Conservation (phyloP, 2,797 vertebrate species). For the Melanotaenia pygmaea region DNA sequence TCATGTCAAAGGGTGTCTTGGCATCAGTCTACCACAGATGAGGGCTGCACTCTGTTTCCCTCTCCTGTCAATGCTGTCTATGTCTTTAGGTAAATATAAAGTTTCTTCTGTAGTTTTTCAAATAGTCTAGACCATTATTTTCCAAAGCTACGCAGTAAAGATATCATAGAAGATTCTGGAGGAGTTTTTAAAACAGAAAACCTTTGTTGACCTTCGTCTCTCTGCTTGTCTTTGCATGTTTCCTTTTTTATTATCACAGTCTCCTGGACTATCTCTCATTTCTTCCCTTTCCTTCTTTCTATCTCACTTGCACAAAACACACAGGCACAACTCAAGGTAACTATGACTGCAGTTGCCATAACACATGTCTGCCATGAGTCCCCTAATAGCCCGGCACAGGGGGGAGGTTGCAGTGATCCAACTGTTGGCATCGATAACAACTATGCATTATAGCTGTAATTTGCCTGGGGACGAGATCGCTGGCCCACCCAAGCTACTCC, state of each 20-base stretch:
- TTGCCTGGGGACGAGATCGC: slow-evolving; percentile 50
- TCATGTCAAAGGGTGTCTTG: slow-evolving; percentile 44
- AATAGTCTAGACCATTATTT: neutral
- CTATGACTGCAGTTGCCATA: slow-evolving; percentile 81
- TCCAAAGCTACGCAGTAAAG: neutral
- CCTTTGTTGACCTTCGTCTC: neutral
- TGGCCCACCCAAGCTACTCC: slow-evolving; percentile 74
- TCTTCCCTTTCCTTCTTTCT: slow-evolving; percentile 15
- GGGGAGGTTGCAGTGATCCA: slow-evolving; percentile 67
- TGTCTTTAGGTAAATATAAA: slow-evolving; percentile 55
- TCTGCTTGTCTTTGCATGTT: neutral
- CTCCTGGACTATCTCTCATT: slow-evolving; percentile 23
- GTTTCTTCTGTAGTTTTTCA: neutral
- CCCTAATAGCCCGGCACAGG: slow-evolving; percentile 53
- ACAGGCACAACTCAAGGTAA: slow-evolving; percentile 56
- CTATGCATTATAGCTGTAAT: slow-evolving; percentile 62
- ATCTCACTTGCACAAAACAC: slow-evolving; percentile 41
- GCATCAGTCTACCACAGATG: slow-evolving; percentile 49
- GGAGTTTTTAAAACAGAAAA: slow-evolving; percentile 14
- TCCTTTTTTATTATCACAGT: slow-evolving; percentile 10
- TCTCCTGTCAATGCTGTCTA: slow-evolving; percentile 49
- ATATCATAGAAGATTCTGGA: slow-evolving; percentile 2
- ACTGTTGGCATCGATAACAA: slow-evolving; percentile 60
- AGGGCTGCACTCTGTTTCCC: slow-evolving; percentile 40
- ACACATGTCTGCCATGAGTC: slow-evolving; percentile 71